Evolutionary conservation across 2,797 vertebrate genomes (phyloP).

Genomic region (Rhinichthys osculus): DNA sequence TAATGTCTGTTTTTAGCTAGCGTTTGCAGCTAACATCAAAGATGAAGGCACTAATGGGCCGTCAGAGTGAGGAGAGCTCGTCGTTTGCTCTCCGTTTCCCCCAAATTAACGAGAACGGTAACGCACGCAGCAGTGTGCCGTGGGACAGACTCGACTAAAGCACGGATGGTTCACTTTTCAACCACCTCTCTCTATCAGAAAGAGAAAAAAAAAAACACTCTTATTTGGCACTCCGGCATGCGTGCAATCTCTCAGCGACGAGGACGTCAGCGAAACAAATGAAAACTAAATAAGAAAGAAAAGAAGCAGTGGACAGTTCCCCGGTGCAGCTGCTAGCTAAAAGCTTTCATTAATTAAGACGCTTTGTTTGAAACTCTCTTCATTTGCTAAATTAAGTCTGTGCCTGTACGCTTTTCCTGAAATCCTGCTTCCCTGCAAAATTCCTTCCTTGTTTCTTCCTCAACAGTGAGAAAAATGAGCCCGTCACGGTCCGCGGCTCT

Average conservation of each 20-base stretch:
- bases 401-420: slow-evolving; percentile 67
- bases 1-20: slow-evolving; percentile 72
- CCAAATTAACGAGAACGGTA: slow-evolving; percentile 60
- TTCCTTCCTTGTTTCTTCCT: slow-evolving; percentile 58
- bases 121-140: slow-evolving; percentile 59
- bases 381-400: slow-evolving; percentile 73
- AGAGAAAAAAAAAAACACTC: slow-evolving; percentile 58
- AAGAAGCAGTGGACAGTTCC: slow-evolving; percentile 67
- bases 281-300: slow-evolving; percentile 57
- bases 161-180: slow-evolving; percentile 55
- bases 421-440: slow-evolving; percentile 64
- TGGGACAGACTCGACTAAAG: slow-evolving; percentile 59
- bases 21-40: slow-evolving; percentile 83
- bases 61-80: slow-evolving; percentile 61
- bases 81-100: slow-evolving; percentile 49
- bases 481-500: slow-evolving; percentile 1
- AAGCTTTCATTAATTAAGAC: slow-evolving; percentile 68
- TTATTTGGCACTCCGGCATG: slow-evolving; percentile 70
- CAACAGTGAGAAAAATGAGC: slow-evolving; percentile 32
- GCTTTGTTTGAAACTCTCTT: slow-evolving; percentile 67
- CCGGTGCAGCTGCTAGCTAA: slow-evolving; percentile 62
- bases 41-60: slow-evolving; percentile 78
- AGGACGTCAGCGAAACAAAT: slow-evolving; percentile 51
- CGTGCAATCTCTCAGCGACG: slow-evolving; percentile 71
- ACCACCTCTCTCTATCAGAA: slow-evolving; percentile 68